phyloP scores from a whole-genome alignment of 1,140 invertebrate species.

The Musca domestica region DNA sequence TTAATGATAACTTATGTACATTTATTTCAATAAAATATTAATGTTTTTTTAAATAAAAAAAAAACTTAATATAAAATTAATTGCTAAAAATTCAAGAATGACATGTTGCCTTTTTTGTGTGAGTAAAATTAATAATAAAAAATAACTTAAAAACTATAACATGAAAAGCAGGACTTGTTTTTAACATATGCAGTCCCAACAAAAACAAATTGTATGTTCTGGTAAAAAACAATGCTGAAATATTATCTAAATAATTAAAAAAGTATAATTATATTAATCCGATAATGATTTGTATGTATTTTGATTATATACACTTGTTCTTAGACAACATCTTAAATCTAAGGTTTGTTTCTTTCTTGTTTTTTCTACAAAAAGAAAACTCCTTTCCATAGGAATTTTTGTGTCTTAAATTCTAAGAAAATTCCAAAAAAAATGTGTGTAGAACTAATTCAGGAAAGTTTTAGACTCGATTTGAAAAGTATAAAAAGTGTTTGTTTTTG shows the following conservation, averaged over 20 bases:
- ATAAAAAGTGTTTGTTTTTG: no score
- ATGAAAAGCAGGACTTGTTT: neutral
- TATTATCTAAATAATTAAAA: no score
- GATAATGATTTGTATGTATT: no score
- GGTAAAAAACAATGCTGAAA: neutral
- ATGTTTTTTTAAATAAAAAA: neutral
- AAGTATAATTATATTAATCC: no score
- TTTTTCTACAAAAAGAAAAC: no score
- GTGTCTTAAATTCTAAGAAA: no score
- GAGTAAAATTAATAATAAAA: neutral
- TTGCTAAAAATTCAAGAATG: neutral
- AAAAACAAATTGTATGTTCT: neutral
- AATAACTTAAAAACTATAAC: slow-evolving; percentile 4
- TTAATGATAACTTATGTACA: neutral
- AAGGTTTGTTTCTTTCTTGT: no score
- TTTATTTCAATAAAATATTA: slow-evolving; percentile 14
- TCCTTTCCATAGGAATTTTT: no score
- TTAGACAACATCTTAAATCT: no score
- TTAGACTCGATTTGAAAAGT: neutral
- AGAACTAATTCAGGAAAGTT: neutral
- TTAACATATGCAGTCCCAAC: neutral
- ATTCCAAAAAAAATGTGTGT: no score
- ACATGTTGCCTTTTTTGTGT: neutral
- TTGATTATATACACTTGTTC: no score
- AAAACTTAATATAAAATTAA: slow-evolving; percentile 3